A percentile compares a stretch with the other conserved stretches of the same genome.
phyloP scores from a whole-genome alignment of 2,888 invertebrate genomes.

The Pheosia gnoma region DNA sequence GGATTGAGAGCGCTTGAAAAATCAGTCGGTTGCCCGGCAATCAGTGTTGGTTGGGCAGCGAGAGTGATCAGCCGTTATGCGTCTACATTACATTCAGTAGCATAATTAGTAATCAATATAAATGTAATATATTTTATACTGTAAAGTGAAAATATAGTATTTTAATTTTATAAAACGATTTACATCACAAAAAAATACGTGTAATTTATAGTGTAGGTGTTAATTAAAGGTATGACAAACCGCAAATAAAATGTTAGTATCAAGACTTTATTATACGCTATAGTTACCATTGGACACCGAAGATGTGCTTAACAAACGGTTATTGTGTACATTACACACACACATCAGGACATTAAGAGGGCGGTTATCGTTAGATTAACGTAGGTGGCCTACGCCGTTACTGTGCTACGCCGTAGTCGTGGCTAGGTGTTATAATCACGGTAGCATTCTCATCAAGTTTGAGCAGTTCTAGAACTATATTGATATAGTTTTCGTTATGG shows the following conservation, averaged over 20 bases:
- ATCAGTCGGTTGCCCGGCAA: too few relatives aligned
- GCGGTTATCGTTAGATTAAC: not conserved
- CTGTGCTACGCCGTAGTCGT: not conserved
- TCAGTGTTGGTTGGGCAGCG: too few relatives aligned
- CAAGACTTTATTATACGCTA: not conserved
- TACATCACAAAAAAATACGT: not conserved
- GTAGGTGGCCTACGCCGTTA: not conserved
- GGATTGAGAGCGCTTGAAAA: too few relatives aligned
- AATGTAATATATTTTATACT: too few relatives aligned
- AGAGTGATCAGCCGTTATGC: too few relatives aligned
- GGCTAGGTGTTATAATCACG: not conserved
- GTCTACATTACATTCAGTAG: too few relatives aligned
- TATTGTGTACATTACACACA: not conserved
- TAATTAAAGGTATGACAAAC: not conserved
- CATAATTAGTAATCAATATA: too few relatives aligned
- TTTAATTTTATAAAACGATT: too few relatives aligned
- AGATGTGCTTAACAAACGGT: not conserved
- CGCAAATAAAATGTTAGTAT: not conserved
- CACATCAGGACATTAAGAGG: not conserved
- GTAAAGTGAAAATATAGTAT: too few relatives aligned
- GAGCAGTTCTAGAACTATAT: too few relatives aligned
- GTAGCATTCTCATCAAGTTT: too few relatives aligned
- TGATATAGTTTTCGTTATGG: too few relatives aligned
- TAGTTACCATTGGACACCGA: not conserved
- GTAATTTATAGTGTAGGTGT: not conserved